Evolutionary conservation across 2,797 vertebrate genomes (phyloP), one percentile per base, ranked within the genome.

Genomic region (Sandelia bainsii): DNA sequence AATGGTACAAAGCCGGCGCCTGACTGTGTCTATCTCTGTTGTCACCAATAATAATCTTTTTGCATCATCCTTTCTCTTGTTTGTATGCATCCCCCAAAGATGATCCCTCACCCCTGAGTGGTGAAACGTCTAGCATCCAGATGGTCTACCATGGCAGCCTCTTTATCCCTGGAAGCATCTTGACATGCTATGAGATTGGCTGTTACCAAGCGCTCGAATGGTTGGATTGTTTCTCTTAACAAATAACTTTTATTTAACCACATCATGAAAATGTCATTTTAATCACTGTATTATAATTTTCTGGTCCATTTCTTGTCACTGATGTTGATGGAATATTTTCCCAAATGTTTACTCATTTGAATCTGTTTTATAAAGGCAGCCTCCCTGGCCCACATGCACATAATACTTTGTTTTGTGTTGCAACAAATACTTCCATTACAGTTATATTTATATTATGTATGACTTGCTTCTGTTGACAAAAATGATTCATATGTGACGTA

Each of bases 391-490:
- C 73, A 63, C 73, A 82, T 71, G 14, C 61, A 40, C 70, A 76
- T 80, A 57, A 68, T n/a, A 32, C 65, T 74, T 48, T 83, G 78
- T 87, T 85, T 76, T 81, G 63, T 77, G 75, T 80, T 73, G 69
- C 72, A 81, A 90, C 84, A 87, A 59, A 77, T 39, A 52, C 67
- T 25, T 56, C 20, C 57, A 62, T 71, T 23, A 27, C 45, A 7
- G 20, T 16, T 13, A n/a, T 42, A n/a, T 8, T 13, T 42, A 37
- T 37, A 37, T 42, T 10, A 9, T 45, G 44, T 65, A 39, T 62
- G 42, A 68, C 19, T 77, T 59, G 14, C 32, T 56, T 3, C 59
- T 70, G 69, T 79, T 66, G 46, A 76, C 60, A 80, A n/a, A 42
- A 40, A 22, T 17, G 14, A 75, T 62, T 57, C 12, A 29, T 42